Percentiles rank a stretch among this genome's conserved stretches.
Conservation (phyloP, 2,113 vertebrate species). For the Piprites chloris region DNA sequence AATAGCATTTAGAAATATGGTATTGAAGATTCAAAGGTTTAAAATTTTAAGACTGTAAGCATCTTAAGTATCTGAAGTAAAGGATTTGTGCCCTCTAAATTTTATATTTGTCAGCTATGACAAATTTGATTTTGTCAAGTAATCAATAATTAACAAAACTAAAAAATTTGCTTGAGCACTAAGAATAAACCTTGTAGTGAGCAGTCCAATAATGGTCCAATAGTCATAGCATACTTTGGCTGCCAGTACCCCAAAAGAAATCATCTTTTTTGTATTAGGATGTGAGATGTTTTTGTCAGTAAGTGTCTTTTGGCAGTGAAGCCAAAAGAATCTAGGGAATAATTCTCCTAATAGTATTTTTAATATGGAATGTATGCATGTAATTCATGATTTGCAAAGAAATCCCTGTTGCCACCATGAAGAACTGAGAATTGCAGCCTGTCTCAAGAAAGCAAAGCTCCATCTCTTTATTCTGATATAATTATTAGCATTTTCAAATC, state of each 20-base stretch:
- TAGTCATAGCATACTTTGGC: background rate
- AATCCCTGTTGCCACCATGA: background rate
- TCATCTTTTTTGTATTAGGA: background rate
- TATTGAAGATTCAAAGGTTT: too few relatives aligned
- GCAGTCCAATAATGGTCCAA: background rate
- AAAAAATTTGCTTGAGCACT: background rate
- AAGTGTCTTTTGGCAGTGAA: background rate
- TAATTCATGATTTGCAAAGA: background rate
- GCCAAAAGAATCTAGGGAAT: background rate
- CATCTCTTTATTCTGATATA: background rate
- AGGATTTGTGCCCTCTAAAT: background rate
- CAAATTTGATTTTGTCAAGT: background rate
- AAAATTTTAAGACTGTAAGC: background rate
- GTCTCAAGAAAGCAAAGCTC: background rate
- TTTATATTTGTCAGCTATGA: background rate
- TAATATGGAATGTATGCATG: rapidly evolving
- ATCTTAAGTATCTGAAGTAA: background rate
- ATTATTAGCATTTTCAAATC: background rate
- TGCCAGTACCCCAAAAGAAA: background rate
- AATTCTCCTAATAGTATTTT: background rate
- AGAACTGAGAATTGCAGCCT: background rate
- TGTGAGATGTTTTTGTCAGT: background rate
- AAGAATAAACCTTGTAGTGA: background rate
- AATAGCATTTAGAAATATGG: too few relatives aligned
- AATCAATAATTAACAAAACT: background rate